Conservation (phyloP, 2,113 vertebrate species). For the Melanotaenia duboulayi region DNA sequence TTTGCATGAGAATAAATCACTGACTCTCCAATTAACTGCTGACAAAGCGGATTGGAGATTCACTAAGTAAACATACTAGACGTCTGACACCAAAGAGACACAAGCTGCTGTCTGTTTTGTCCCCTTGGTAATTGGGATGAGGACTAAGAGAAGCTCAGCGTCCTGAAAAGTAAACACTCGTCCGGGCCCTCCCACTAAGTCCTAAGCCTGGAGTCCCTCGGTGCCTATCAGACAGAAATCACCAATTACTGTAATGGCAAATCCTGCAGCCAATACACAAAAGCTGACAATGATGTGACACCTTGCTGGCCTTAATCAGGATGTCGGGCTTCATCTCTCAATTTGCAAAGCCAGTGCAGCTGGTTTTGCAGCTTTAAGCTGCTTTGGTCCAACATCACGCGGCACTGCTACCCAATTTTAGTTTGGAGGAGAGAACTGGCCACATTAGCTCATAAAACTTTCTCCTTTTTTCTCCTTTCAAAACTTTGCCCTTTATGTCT, state of each 20-base stretch:
- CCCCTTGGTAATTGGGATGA: slow-evolving; percentile 67
- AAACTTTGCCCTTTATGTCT: no score
- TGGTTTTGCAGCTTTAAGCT: slow-evolving; percentile 48
- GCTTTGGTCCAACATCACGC: slow-evolving; percentile 42
- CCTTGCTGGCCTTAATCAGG: slow-evolving; percentile 60
- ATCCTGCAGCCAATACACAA: slow-evolving; percentile 56
- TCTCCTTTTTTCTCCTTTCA: no score
- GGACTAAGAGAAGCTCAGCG: slow-evolving; percentile 44
- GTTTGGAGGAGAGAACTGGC: slow-evolving; percentile 15
- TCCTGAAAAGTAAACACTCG: slow-evolving; percentile 57
- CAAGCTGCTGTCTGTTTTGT: slow-evolving; percentile 68
- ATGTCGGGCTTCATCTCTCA: slow-evolving; percentile 60
- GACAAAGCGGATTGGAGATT: slow-evolving; percentile 69
- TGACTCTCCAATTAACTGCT: slow-evolving; percentile 76
- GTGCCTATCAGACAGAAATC: slow-evolving; percentile 60
- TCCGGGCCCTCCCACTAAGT: slow-evolving; percentile 53
- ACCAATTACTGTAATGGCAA: slow-evolving; percentile 78
- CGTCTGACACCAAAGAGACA: slow-evolving; percentile 71
- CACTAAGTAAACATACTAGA: slow-evolving; percentile 66
- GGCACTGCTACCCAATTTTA: slow-evolving; percentile 10
- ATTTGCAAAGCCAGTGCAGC: slow-evolving; percentile 35
- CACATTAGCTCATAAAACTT: neutral
- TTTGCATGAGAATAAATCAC: slow-evolving; percentile 75
- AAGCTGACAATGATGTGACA: slow-evolving; percentile 59
- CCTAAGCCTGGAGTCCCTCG: slow-evolving; percentile 51